A percentile compares a stretch with the other conserved stretches of the same genome.
Conservation (phyloP, 2,797 vertebrate species). For the Merluccius polli region DNA sequence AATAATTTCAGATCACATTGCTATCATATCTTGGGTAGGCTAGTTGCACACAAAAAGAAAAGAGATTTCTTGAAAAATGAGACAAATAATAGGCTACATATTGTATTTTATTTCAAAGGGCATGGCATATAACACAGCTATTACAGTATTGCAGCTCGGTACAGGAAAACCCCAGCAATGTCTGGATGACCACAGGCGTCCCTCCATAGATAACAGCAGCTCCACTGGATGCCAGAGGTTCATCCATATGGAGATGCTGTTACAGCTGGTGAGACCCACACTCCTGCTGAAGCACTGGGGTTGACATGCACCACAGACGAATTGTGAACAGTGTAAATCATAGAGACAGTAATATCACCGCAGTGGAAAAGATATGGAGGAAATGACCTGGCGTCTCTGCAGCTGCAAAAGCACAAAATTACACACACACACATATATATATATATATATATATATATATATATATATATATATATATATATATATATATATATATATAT, state of each 20-base stretch:
- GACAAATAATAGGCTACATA: too few relatives aligned
- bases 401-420: neutral
- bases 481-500: too few relatives aligned
- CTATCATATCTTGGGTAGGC: neutral
- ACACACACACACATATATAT: too few relatives aligned
- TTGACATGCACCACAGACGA: neutral
- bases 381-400: neutral
- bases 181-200: slow-evolving; percentile 50
- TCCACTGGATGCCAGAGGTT: slow-evolving; percentile 79
- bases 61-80: too few relatives aligned
- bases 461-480: too few relatives aligned
- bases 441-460: too few relatives aligned
- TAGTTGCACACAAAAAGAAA: too few relatives aligned
- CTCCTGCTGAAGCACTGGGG: slow-evolving; percentile 29
- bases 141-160: too few relatives aligned
- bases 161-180: neutral
- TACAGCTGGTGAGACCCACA: slow-evolving; percentile 79
- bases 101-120: too few relatives aligned
- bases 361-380: neutral
- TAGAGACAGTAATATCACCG: neutral
- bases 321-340: neutral
- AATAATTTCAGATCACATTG: neutral
- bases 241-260: slow-evolving; percentile 92
- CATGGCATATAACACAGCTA: too few relatives aligned
- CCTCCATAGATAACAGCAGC: slow-evolving; percentile 82